Evolutionary conservation across 2,888 invertebrate genomes (phyloP), one percentile per base, ranked within the genome.

Genomic region (Cheilosia scutellata): DNA sequence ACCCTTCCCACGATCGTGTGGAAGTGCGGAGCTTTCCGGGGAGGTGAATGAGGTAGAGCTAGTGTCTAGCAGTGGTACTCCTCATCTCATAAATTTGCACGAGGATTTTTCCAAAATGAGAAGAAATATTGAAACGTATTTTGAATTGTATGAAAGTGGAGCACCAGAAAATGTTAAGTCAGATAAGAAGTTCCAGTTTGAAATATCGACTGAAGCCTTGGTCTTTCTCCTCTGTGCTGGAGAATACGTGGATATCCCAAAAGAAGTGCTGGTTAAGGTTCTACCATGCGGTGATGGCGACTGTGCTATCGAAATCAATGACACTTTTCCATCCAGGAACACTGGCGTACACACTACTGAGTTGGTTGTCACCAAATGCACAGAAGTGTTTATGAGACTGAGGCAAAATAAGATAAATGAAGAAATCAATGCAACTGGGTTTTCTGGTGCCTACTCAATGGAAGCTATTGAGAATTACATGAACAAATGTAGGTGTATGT

Each of bases 331-430:
- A 0, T 76, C 91, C 0, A 88, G 90, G 4, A 87, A 89, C 13
- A 89, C 89, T 13, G 91, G 92, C 1, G 89, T 90, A 88, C 90
- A 92, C 63, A 91, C 91, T 2, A 89, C 89, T 33, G 88, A 88
- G 25, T 78, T 86, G 3, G 49, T 92, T 1, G 25, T 89, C n/a
- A 57, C 20, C 4, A 47, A 57, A 2, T 68, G 68, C n/a, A 9
- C 57, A 0, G 57, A 82, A 1, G 33, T 49, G 2, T 86, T 77
- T 13, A n/a, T 80, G 1, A 31, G 37, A 11, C 33, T 29, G 11
- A 42, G n/a, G 2, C 6, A 33, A 2, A 31, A 65, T 1, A 29
- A 65, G 20, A 25, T 7, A 0, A 4, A 31, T 1, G 20, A 33
- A 5, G 86, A 82, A 33, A 47, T 72, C 9, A 5, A 72, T 16